Evolutionary conservation across 1,140 invertebrate genomes (phyloP), one percentile per base, ranked within the genome.

Genomic region (Drosophila ogumai): DNA sequence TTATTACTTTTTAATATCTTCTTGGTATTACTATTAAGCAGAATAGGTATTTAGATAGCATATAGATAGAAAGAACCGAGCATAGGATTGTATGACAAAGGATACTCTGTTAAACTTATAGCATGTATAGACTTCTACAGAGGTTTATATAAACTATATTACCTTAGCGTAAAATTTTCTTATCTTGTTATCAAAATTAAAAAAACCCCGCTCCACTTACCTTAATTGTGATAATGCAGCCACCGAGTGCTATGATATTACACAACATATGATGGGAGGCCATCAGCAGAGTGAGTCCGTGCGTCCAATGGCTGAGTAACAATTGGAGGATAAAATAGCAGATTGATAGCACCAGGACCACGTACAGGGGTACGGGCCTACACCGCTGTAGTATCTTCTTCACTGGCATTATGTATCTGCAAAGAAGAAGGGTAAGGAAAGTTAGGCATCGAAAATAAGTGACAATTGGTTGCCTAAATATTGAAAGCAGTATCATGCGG

Each of bases 231-330:
- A 95, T 93, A 38, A 97, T 94, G 87, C 96, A 96, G 10, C 96
- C 96, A 12, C 94, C 90, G 9, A 97, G 93, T 9, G 96, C 95
- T 31, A 97, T 94, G 49, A 96, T 95, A 84, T 97, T 97, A 92
- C 96, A 97, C 6, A 98, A 94, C 93, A 96, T 96, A 92, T 98
- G 96, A 93, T 98, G 98, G 7, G 96, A 95, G 88, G 97, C 96
- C 65, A 97, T 95, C 15, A 97, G 94, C 2, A 98, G 94, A 0
- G 97, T 97, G 34, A 98, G 94, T 2, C 96, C 96, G 88, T 98
- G 96, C 3, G 96, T 97, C 43, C 96, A 93, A 88, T 98, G 96
- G 75, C 96, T 96, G 1, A 96, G 94, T 49, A 96, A 94, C 50
- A 98, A 93, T 82, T 97, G 95, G 1, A 95, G 94, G 55, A 95